Evolutionary conservation across 2,888 invertebrate species (phyloP).

Genomic region (Acanthacorydalis orientalis): DNA sequence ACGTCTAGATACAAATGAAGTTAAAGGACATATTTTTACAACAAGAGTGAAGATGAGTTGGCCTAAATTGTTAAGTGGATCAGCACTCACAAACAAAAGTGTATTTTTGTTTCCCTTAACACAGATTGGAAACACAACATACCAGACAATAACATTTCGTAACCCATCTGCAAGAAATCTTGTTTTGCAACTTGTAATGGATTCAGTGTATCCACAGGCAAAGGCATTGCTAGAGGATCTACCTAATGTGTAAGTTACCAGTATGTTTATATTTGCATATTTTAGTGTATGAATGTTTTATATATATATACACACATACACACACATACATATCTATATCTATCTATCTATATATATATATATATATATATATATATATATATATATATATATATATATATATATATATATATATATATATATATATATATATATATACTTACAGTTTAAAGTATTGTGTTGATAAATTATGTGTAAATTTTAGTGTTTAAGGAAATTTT

Average conservation of each 20-base stretch:
- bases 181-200: conserved; percentile 56
- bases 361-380: too few species aligned
- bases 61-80: conserved; percentile 35
- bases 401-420: too few species aligned
- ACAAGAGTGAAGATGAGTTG: conserved; percentile 50
- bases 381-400: too few species aligned
- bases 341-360: too few species aligned
- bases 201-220: conserved; percentile 49
- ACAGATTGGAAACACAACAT: conserved; percentile 50
- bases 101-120: conserved; percentile 50
- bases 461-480: too few species aligned
- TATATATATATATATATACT: too few species aligned
- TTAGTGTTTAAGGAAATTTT: too few species aligned
- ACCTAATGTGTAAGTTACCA: conserved; percentile 23
- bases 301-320: too few species aligned
- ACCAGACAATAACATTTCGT: conserved; percentile 45
- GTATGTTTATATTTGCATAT: background rate
- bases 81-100: conserved; percentile 25
- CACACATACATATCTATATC: too few species aligned
- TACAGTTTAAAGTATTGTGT: too few species aligned
- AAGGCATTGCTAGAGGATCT: conserved; percentile 33
- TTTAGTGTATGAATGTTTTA: too few species aligned
- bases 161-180: conserved; percentile 59
- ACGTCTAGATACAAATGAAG: conserved; percentile 57
- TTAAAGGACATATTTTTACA: conserved; percentile 43